Evolutionary conservation across 1,140 invertebrate genomes (phyloP), one percentile per base, ranked within the genome.

Genomic region (Lordiphosa collinella): DNA sequence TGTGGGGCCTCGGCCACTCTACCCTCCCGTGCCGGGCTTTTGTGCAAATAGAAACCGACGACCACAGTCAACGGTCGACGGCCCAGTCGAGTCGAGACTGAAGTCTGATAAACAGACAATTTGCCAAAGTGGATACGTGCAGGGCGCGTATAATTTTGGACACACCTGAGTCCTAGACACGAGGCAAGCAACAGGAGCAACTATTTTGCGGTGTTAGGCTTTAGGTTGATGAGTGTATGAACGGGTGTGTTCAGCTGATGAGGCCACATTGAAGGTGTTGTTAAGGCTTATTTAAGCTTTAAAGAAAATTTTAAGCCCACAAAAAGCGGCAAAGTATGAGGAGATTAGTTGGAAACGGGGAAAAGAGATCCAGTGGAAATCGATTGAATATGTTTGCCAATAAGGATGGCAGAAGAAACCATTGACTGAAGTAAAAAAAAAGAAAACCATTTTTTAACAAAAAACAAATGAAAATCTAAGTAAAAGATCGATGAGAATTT

Each of bases 81-180:
- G 11, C 32, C 36, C 36, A 48, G 14, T 35, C 47, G 47, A 49
- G 43, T 35, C 13, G 18, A 34, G 43, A 44, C 41, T 35, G 40
- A 32, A 29, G 76, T 76, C 76, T 82, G 76, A 84, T 82, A 82
- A 82, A 82, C 76, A 82, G 76, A 82, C 76, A 82, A 82, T 82
- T 82, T 82, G 76, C 57, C 76, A 82, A 82, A 82, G 76, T 82
- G 76, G 76, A 76, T 76, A 82, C 76, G 76, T 82, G 76, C 76
- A 82, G 44, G 44, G 70, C 65, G 75, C 76, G 60, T 61, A 69
- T 82, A 82, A 82, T 84, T 84, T 82, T 60, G 54, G 71, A 52
- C 51, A 68, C 76, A 82, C 76, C 76, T 82, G 76, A 55, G 74
- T 58, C 67, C 40, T 29, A 29, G 25, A 29, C 5, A 29, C 51